These are phyloP conservation scores for Siniperca knerii DNA, from an alignment of 2,113 vertebrate species.

Conservation along the genomic window DNA sequence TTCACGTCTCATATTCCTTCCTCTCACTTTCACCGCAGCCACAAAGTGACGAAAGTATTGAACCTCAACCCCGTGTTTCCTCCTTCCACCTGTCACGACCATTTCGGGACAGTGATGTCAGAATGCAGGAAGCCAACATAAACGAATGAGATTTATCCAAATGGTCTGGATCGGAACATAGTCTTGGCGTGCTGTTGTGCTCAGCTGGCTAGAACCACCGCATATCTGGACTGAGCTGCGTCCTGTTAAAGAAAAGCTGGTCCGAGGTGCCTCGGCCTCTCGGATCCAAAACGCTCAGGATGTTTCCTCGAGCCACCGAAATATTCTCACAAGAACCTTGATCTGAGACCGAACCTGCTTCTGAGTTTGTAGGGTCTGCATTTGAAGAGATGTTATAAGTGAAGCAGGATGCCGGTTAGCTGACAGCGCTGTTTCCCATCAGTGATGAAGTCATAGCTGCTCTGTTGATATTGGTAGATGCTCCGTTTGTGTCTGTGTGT, in stretches of 20 bases:
- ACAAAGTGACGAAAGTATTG: constrained; percentile 28
- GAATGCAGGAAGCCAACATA: constrained; percentile 43
- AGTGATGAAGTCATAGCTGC: constrained; percentile 66
- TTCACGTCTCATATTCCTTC: constrained; percentile 17
- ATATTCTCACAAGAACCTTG: constrained; percentile 31
- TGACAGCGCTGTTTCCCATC: constrained; percentile 65
- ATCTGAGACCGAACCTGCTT: constrained; percentile 30
- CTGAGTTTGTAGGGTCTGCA: constrained; percentile 3
- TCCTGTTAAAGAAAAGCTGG: constrained; percentile 34
- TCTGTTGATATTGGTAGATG: constrained; percentile 75
- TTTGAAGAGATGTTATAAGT: constrained; percentile 38
- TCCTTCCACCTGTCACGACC: constrained; percentile 54
- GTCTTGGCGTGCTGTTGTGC: constrained; percentile 17
- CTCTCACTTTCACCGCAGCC: constrained; percentile 8
- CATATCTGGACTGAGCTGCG: constrained; percentile 36
- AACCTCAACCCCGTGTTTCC: constrained; percentile 35
- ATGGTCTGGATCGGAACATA: constrained; percentile 32
- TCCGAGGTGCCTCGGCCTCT: constrained; percentile 8
- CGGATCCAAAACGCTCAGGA: neutral
- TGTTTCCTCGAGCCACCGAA: constrained; percentile 22
- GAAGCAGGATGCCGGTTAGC: constrained; percentile 47
- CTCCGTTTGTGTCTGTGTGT: constrained; percentile 63
- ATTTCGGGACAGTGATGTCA: constrained; percentile 55
- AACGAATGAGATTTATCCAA: constrained; percentile 45
- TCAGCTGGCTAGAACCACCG: constrained; percentile 33